Base-by-base conservation (phyloP, 2,888 invertebrate species). In the Tipula helvola region DNA sequence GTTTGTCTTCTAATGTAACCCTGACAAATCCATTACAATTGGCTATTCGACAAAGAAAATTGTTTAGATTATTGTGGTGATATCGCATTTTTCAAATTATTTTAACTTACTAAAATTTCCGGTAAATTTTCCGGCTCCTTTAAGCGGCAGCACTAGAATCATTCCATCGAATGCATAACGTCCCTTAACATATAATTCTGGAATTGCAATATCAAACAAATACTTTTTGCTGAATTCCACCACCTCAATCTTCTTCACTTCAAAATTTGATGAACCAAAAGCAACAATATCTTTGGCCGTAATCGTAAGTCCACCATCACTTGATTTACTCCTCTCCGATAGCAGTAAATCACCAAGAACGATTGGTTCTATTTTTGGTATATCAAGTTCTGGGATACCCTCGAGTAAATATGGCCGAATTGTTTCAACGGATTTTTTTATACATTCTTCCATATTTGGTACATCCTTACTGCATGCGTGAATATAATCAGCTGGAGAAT, bases 361-460 rank as follows among this genome's bases (percentile, higher is more conserved):
- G 7, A 87, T 42, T 8, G 95, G 95, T 87, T 95, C 95, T 87
- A 95, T 91, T 0, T 93, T 91, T 0, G 95, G 95, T 28, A 95
- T 93, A 5, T 92, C 91, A 5, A 95, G 90, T 89, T 93, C 94
- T 0, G 93, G 93, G 39, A 95, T 94, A 1, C 95, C 95, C 1
- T 90, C 89, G 0, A 91, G 90, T n/a, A 95, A 90, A 87, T 93
- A 91, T 0, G 93, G 93, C 39, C 92, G 91, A 87, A 94, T 91
- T 0, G 90, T 90, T 87, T 94, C 93, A 3, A 95, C 91, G 1
- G 93, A 93, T n/a, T 93, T 90, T 88, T 90, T 90, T 0, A 94
- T 91, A 89, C 95, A 95, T 18, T 92, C 92, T 88, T 92, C 92
- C 87, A 94, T 91, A 13, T 94, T 92, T 1, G 92, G 92, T 88